These are phyloP conservation scores for Ctenosaura bakeri DNA, from an alignment of 2,797 vertebrate species.

Conservation along the genomic window DNA sequence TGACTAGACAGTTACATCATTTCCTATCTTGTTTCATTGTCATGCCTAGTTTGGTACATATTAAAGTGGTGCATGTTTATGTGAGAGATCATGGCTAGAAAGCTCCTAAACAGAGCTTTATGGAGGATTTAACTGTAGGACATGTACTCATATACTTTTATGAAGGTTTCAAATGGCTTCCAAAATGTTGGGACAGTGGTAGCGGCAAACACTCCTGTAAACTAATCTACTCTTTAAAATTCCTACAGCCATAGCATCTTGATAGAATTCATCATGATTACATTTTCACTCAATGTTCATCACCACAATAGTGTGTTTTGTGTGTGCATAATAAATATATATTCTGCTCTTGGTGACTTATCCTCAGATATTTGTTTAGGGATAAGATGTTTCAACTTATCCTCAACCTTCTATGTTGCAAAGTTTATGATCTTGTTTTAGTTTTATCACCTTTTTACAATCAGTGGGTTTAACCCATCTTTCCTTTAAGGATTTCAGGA, in stretches of 20 bases:
- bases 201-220: slow-evolving; percentile 67
- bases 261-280: slow-evolving; percentile 68
- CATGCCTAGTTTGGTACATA: not conserved
- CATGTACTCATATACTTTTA: not conserved
- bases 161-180: slow-evolving; percentile 35
- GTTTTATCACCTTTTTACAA: not conserved
- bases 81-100: not conserved
- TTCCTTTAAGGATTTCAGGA: not conserved
- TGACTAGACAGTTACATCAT: no score
- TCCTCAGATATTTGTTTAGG: not conserved
- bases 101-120: not conserved
- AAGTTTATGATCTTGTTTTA: not conserved
- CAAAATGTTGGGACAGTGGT: slow-evolving; percentile 23
- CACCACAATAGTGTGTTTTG: slow-evolving; percentile 64
- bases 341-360: not conserved
- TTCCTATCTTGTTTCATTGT: not conserved
- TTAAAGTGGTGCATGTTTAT: not conserved
- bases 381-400: not conserved
- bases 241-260: slow-evolving; percentile 78
- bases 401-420: not conserved
- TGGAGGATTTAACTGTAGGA: not conserved
- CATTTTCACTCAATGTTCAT: slow-evolving; percentile 76
- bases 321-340: slow-evolving; percentile 30
- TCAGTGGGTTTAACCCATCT: not conserved
- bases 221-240: slow-evolving; percentile 77